phyloP scores from a whole-genome alignment of 2,797 vertebrate species.

The Halcyon smyrnensis region DNA sequence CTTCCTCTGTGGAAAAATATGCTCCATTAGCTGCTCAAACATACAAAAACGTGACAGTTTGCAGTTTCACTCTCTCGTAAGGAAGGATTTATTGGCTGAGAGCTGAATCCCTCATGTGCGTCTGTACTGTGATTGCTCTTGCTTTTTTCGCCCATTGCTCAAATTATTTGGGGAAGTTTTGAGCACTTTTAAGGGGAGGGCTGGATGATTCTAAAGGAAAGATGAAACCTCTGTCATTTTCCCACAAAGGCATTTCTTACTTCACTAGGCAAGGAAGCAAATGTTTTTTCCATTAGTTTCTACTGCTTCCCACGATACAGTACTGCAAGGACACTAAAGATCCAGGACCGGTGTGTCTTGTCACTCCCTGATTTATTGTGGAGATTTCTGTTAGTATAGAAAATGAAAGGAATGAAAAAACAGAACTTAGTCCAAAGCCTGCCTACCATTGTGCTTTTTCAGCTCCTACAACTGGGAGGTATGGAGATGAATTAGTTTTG shows the following conservation, averaged over 20 bases:
- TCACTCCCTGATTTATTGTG: neutral
- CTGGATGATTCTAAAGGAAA: neutral
- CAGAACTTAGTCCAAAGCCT: neutral
- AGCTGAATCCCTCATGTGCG: neutral
- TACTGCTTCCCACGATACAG: accelerated
- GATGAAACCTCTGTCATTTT: neutral
- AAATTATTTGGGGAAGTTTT: neutral
- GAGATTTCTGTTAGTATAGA: neutral
- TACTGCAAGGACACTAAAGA: neutral
- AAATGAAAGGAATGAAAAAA: neutral
- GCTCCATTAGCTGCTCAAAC: slow-evolving; percentile 10
- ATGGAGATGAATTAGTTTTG: neutral
- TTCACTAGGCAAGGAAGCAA: neutral
- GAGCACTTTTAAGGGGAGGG: neutral
- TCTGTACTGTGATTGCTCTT: neutral
- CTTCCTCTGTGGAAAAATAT: slow-evolving; percentile 16
- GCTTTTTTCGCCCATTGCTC: neutral
- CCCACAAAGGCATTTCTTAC: neutral
- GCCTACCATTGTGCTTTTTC: neutral
- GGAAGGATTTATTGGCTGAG: neutral
- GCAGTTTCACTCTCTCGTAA: neutral
- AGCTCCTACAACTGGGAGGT: neutral
- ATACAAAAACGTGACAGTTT: neutral
- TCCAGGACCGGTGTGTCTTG: neutral
- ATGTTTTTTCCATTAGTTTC: neutral